Evolutionary conservation across 2,797 vertebrate species (phyloP), one percentile per base, ranked within the genome.

Genomic region (Channallabes apus): DNA sequence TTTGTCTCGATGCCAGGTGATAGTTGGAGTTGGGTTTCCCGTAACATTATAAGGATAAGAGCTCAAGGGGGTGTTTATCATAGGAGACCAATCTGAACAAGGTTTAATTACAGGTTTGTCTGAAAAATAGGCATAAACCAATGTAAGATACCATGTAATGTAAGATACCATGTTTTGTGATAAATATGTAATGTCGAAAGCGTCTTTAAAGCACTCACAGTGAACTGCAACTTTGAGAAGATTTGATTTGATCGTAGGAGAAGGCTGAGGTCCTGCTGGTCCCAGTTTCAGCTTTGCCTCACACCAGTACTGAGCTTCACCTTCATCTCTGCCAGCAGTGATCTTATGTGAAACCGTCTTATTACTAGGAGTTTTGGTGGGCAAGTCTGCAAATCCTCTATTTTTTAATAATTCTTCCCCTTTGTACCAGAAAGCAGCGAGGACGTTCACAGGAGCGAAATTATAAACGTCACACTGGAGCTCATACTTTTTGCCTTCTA

Each of bases 401-500:
- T 0, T 2, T 9, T 9, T 32, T 0, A 89, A 0, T 29, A 61
- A 85, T 62, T 68, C 8, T n/a, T 91, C 85, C 14, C 90, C 90
- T 59, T 35, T 86, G 87, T 91, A 92, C 92, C 93, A 94, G 8
- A 0, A 88, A 81, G 95, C 93, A 1, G 0, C 3, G 2, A 95
- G 24, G 14, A 59, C 82, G 54, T 64, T 17, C 12, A 84, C 91
- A 32, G 93, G 92, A 75, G 93, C 92, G 4, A 93, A 59, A 29
- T 71, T 87, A 51, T 54, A 22, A 32, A 95, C 64, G 77, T 91
- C 65, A 90, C 95, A 96, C 86, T 64, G 86, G 83, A 95, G 91
- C 46, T 87, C 76, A 79, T 92, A 87, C n/a, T 27, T 0, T 11
- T 0, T 0, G 1, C 87, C 88, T 71, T 90, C 92, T 5, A 6